phyloP scores from a whole-genome alignment of 2,113 vertebrate species.

The Psephotus haematonotus region DNA sequence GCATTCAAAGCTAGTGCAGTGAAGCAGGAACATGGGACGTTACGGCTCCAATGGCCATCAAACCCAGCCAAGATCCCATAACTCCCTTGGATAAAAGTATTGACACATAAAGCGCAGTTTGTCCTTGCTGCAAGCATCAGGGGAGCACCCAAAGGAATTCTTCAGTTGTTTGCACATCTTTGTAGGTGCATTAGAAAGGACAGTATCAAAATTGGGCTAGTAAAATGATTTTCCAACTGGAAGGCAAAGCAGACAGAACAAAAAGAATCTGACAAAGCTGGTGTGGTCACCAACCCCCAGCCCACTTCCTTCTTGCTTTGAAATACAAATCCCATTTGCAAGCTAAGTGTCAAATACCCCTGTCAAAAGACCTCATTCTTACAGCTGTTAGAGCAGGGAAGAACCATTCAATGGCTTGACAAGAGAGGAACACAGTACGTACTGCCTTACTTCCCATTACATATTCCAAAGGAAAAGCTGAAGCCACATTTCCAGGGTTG shows the following conservation, averaged over 20 bases:
- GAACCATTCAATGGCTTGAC: not conserved
- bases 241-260: not conserved
- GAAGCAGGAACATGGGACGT: not conserved
- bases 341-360: not conserved
- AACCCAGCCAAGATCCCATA: not conserved
- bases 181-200: not conserved
- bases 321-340: constrained; percentile 22
- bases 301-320: not conserved
- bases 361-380: not conserved
- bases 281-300: not conserved
- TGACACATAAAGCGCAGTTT: not conserved
- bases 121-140: not conserved
- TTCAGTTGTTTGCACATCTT: not conserved
- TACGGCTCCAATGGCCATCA: not conserved
- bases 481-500: constrained; percentile 52
- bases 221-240: not conserved
- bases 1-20: not conserved
- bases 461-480: constrained; percentile 47
- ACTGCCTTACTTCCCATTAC: not conserved
- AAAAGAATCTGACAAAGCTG: not conserved
- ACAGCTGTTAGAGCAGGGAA: not conserved
- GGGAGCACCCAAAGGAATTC: not conserved
- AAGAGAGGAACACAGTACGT: not conserved
- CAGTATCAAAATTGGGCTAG: not conserved
- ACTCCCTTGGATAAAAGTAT: not conserved